Base-by-base conservation (phyloP, 2,113 vertebrate genomes). In the Phrynocephalus versicolor region DNA sequence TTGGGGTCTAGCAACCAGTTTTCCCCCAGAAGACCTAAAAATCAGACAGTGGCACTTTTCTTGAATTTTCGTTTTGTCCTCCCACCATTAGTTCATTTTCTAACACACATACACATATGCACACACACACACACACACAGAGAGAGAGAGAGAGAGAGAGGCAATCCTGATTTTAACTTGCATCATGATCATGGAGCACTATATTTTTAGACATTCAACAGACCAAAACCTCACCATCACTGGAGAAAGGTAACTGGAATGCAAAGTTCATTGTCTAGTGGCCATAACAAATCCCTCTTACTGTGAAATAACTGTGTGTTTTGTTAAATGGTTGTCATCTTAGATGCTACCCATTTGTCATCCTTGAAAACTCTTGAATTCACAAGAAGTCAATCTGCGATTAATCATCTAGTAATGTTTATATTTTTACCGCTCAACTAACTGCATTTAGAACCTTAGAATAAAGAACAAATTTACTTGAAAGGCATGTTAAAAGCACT, bases 11-110 rank as follows among this genome's bases (percentile, higher is more conserved):
- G 86, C 83, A 90, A 71, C 39, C 75, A 67, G 82, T 88, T 89
- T 41, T 19, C 89, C 85, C 55, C 62, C 78, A 73, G 75, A 30
- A 83, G 58, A 76, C 80, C 37, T 85, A 80, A 51, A 62, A 57
- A 60, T 90, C 84, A 58, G 30, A 45, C 89, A 87, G 85, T 1
- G 86, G 57, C 88, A 90, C 81, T 64, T 90, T 86, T 82, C 19
- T 3, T 33, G 70, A 33, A 60, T 79, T 25, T 71, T 85, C 25
- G 10, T 51, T 5, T 51, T 51, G 5, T 51, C 45, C 60, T 65
- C 41, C 41, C 16, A 33, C 15, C 39, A 57, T 39, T n/a, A 71
- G 37, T 21, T 79, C 33, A 60, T 45, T 78, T 13, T 58, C 45
- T 35, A n/a, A n/a, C n/a, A n/a, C n/a, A n/a, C n/a, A n/a, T 21